phyloP scores from a whole-genome alignment of 2,888 invertebrate genomes.

The Resseliella maxima region DNA sequence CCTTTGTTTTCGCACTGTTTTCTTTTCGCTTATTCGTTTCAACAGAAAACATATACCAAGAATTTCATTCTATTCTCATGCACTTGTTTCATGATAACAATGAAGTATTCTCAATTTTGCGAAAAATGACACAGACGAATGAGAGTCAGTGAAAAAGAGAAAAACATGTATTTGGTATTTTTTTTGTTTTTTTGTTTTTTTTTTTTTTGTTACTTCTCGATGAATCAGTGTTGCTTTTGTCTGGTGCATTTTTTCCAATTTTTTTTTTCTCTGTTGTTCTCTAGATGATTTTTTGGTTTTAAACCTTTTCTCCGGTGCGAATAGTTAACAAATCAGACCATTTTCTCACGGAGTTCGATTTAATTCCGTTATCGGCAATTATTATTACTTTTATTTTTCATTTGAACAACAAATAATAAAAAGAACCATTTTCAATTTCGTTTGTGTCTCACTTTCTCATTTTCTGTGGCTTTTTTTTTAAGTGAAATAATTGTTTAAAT shows the following conservation, averaged over 20 bases:
- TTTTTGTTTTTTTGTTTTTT: too few species aligned
- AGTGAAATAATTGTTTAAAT: conserved; percentile 11
- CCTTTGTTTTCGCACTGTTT: conserved; percentile 49
- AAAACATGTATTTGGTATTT: not conserved
- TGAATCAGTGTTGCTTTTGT: conserved; percentile 9
- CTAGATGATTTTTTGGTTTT: conserved; percentile 8
- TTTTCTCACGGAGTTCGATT: conserved; percentile 54
- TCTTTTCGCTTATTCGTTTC: not conserved
- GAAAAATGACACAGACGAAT: conserved; percentile 27
- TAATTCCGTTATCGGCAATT: conserved; percentile 44
- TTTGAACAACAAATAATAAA: conserved; percentile 24
- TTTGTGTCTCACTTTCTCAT: conserved; percentile 36
- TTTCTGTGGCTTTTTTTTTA: conserved; percentile 20
- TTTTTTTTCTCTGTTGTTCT: not conserved
- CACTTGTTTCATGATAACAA: conserved; percentile 53
- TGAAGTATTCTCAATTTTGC: conserved; percentile 42
- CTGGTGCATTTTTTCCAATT: not conserved
- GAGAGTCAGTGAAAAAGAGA: too few species aligned
- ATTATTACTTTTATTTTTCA: not conserved
- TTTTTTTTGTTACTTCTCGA: conserved; percentile 20
- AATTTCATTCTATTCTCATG: conserved; percentile 49
- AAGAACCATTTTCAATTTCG: conserved; percentile 45
- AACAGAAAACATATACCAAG: conserved; percentile 4
- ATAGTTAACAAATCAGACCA: conserved; percentile 1
- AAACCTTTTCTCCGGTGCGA: conserved; percentile 46